Base-by-base conservation (phyloP, 2,113 vertebrate genomes). In the Polypterus senegalus region DNA sequence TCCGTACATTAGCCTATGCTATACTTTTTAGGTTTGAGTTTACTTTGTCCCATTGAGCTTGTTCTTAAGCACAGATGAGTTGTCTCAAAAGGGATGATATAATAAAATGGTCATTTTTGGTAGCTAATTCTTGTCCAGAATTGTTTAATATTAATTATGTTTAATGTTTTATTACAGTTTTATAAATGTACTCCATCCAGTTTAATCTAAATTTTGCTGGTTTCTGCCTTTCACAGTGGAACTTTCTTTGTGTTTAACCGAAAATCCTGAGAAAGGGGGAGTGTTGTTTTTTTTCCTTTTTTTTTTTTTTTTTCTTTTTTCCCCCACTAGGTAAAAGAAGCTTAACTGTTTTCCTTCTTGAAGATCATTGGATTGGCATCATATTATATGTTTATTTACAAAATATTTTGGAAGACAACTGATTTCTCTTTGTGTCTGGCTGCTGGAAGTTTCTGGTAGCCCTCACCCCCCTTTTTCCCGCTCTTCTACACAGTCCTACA, bases 311-410 rank as follows among this genome's bases (percentile, higher is more conserved):
- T 88, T 74, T 84, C 75, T 84, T 84, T 27, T 27, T 27, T 82
- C 85, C 78, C 80, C 70, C 83, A 77, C 90, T 91, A 92, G 88
- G 92, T 84, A 85, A 91, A 77, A 70, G 69, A 72, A 63, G 71
- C 74, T 64, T 63, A 73, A 66, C 72, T 63, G 70, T 68, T 73
- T 73, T 63, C 72, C 61, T 71, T 76, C 87, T 80, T 77, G 80
- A 87, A 86, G 84, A 87, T 79, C 80, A 72, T 67, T 74, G 89
- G 89, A 87, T 86, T 81, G 83, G 86, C 84, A 92, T 81, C 83
- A 78, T 80, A 75, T 64, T 80, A 74, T 80, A 76, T 85, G 78
- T 74, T 80, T 81, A 81, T 9, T 57, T 74, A 62, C 66, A 65
- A 64, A 57, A 58, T 64, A 66, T 84, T 83, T 76, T 82, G 75